Evolutionary conservation across 2,888 invertebrate genomes (phyloP), one percentile per base, ranked within the genome.

Genomic region (Herminia tarsipennalis): DNA sequence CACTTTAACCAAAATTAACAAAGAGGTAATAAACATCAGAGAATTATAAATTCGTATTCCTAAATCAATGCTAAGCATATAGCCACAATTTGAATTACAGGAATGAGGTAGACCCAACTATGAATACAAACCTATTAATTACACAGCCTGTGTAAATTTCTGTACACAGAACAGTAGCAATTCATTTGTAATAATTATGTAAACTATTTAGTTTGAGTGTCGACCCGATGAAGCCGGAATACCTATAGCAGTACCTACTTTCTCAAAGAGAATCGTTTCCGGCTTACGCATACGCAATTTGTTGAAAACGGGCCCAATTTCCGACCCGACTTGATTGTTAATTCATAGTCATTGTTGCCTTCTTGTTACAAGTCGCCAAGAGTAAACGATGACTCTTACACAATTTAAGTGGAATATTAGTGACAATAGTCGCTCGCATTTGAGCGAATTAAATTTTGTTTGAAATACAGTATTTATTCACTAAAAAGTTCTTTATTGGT

Each of bases 341-440:
- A 85, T 84, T 84, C 83, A 83, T 76, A 68, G 68, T 72, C 78
- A 77, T 75, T 81, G 81, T 83, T 76, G 62, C 62, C 59, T 70
- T 64, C 57, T 71, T 74, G 79, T 77, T 73, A 75, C 70, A 63
- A 78, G 67, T 78, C 75, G 43, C 57, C 48, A 57, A 73, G 56
- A 62, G 72, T 75, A 78, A 78, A 70, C 63, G 71, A 56, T 60
- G 64, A 65, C 63, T 63, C 49, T 48, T 63, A 49, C 37, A 47
- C 62, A 42, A 57, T 66, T 71, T 70, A 66, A 66, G 70, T 66
- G 36, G 64, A 73, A 72, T 69, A 71, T 71, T 59, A 57, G 40
- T 52, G 40, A 58, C 49, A 35, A 51, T 42, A 25, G 45, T 43
- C 29, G 44, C 36, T 32, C 34, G n/a, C 13, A 24, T 25, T 45